phyloP scores from a whole-genome alignment of 2,797 vertebrate species.

The Ctenosaura bakeri region DNA sequence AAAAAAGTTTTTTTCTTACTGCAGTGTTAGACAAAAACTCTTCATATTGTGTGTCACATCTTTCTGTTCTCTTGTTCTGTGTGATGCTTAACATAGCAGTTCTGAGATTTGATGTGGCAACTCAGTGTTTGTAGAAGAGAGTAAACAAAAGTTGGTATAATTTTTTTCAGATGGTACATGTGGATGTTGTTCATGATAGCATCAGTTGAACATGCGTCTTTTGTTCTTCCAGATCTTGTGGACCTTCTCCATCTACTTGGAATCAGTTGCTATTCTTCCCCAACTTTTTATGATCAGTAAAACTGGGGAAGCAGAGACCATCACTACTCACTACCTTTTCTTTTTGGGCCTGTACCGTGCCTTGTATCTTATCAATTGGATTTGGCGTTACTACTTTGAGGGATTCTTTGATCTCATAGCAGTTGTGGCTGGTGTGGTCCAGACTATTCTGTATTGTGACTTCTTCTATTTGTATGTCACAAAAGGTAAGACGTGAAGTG shows the following conservation, averaged over 20 bases:
- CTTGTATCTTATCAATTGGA: conserved; percentile 97
- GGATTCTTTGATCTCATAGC: conserved; percentile 98
- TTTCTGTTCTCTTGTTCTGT: background rate
- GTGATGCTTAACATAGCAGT: background rate
- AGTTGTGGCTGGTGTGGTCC: conserved; percentile 95
- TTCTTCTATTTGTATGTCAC: conserved; percentile 99
- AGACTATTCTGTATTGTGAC: conserved; percentile 98
- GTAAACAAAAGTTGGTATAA: background rate
- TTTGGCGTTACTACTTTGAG: conserved; percentile 98
- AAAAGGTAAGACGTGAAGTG: conserved; percentile 86
- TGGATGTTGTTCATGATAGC: background rate
- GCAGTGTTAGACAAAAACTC: background rate
- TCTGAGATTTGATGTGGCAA: background rate
- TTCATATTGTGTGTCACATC: background rate
- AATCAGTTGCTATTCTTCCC: conserved; percentile 95
- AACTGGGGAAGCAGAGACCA: conserved; percentile 97
- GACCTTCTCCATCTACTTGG: conserved; percentile 98
- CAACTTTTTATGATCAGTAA: conserved; percentile 99
- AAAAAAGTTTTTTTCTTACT: background rate
- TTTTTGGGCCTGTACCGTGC: conserved; percentile 96
- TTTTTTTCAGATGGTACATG: background rate
- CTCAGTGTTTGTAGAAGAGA: background rate
- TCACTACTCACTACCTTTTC: conserved; percentile 98
- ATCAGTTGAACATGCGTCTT: background rate
- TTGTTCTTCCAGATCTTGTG: conserved; percentile 88